Evolutionary conservation across 1,140 invertebrate genomes (phyloP).

Genomic region (Trichogramma pretiosum): DNA sequence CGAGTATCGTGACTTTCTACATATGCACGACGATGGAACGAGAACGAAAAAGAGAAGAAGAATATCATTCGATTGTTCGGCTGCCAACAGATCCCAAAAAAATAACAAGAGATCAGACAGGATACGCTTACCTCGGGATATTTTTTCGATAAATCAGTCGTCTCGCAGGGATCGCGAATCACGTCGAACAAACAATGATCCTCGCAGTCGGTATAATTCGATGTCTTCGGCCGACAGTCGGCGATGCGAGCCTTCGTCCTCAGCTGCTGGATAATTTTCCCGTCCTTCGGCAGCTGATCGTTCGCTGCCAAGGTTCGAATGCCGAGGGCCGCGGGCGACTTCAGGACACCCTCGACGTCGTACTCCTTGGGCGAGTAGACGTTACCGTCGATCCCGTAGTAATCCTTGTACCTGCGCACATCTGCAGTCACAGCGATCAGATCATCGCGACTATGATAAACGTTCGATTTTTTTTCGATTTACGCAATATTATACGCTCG

Average conservation of each 20-base stretch:
- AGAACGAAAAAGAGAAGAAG: too few species aligned
- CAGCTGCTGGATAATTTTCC: background rate
- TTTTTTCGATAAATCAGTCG: background rate
- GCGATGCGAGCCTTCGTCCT: conserved; percentile 1
- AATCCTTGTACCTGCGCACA: background rate
- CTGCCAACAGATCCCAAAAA: too few species aligned
- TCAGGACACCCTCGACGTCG: background rate
- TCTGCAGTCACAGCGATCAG: too few species aligned
- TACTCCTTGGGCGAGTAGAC: background rate
- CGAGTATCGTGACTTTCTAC: too few species aligned
- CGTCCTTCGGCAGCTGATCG: background rate
- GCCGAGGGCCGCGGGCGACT: background rate
- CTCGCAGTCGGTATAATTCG: too few species aligned
- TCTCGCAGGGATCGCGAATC: conserved; percentile 5
- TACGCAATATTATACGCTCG: too few species aligned
- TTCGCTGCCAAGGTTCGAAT: background rate
- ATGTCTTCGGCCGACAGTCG: too few species aligned
- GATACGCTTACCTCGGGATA: background rate
- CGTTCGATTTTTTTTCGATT: background rate
- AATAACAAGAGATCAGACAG: too few species aligned
- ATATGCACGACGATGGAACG: too few species aligned
- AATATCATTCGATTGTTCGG: too few species aligned
- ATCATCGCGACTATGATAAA: background rate
- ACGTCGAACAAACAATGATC: conserved; percentile 3
- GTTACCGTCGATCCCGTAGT: background rate